A percentile compares a stretch with the other conserved stretches of the same genome.
Evolutionary conservation across 2,888 invertebrate species (phyloP).

Genomic region (Nesidiocoris tenuis): DNA sequence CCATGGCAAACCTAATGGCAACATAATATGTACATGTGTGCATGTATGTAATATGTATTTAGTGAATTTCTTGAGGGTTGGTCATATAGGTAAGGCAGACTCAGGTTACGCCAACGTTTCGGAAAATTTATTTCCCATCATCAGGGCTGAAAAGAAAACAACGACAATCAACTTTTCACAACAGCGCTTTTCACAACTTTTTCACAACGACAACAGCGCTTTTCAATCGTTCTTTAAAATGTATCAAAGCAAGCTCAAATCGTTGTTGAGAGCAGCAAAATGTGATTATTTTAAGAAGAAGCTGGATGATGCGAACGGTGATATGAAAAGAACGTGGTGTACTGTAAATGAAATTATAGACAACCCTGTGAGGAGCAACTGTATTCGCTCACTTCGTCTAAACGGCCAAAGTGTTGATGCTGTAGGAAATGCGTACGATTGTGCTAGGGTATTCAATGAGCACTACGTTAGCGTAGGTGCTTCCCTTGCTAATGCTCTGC

Average conservation of each 20-base stretch:
- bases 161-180: no score
- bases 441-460: not conserved
- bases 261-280: not conserved
- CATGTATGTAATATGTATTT: no score
- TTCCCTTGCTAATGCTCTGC: not conserved
- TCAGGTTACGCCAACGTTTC: no score
- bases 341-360: conserved; percentile 2
- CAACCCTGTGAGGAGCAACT: not conserved
- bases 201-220: no score
- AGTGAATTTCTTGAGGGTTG: no score
- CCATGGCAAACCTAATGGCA: no score
- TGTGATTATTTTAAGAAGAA: not conserved
- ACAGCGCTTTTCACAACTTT: no score
- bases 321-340: conserved; percentile 1
- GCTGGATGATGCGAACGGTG: not conserved
- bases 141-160: no score
- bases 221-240: not conserved
- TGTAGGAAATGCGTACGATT: not conserved
- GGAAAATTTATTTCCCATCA: no score
- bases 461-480: not conserved
- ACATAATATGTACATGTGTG: no score
- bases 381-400: not conserved
- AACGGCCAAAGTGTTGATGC: not conserved
- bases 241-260: not conserved
- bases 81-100: no score